Evolutionary conservation across 2,888 invertebrate genomes (phyloP), one percentile per base, ranked within the genome.

Genomic region (Dasysyrphus albostriatus): DNA sequence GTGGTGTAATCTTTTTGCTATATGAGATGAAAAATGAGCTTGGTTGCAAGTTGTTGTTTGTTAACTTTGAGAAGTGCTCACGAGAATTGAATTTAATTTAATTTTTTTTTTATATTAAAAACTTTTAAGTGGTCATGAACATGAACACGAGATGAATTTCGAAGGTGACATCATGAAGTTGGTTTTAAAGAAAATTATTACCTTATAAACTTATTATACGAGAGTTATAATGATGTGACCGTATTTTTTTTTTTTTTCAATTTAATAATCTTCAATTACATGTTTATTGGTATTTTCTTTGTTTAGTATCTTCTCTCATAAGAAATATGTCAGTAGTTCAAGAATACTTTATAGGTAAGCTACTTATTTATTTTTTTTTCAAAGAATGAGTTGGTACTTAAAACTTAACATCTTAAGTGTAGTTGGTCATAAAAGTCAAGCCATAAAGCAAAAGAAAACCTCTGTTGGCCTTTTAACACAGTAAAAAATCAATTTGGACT

Each of bases 111-210:
- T 49, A 16, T 42, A 29, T 51, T 24, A 8, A 9, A 39, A n/a
- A 29, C 42, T 63, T 19, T 12, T 24, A 44, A n/a, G 32, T 59
- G 73, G 49, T 56, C 44, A 76, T 59, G 51, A 51, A 54, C 49
- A 34, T 59, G 49, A 59, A 39, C 39, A 59, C 59, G 39, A 63
- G 63, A 44, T 32, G 10, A 16, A 63, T 59, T 59, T 39, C 37
- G 70, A 73, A 83, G 72, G 77, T 77, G 59, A 83, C 49, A 59
- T 77, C 72, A 65, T 77, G 59, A 77, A 77, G 42, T 29, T 51
- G 42, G 72, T 44, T 51, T 72, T 34, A 72, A 24, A 5, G 44
- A 39, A 19, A 59, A 44, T 42, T 54, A 51, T 77, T 59, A 67
- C 73, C 77, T 39, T 32, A 47, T 24, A 61, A 67, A 67, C 77